Evolutionary conservation across 2,888 invertebrate species (phyloP), one percentile per base, ranked within the genome.

Genomic region (Notodonta ziczac): DNA sequence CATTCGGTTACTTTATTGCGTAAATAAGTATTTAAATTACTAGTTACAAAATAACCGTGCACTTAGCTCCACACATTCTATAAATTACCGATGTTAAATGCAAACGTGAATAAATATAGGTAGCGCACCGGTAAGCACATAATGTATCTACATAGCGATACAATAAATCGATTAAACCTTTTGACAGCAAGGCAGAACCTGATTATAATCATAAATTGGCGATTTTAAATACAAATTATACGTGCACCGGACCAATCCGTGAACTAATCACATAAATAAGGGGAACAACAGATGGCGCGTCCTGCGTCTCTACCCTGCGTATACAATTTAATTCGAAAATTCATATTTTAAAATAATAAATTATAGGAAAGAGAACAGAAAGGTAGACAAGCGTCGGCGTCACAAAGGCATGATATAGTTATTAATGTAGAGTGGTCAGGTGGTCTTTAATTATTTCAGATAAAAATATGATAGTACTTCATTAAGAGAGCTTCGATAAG

Each of bases 261-360:
- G 81, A 82, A 82, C 81, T 86, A 88, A 87, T 90, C 87, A 87
- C 90, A 91, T 92, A 91, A 91, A 92, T 90, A 90, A 88, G 73
- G 76, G 77, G 80, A 85, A 85, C 86, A 90, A 88, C 91, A 90
- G 89, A 91, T 89, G 90, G 83, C 78, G 78, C 80, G 81, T 87
- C 84, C 80, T 76, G 76, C 73, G 74, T 73, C 75, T 70, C 81
- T 78, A 78, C 81, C 78, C 84, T 80, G 81, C 73, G 70, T 85
- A 24, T 24, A 85, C 81, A 85, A 86, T 85, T 83, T 83, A 73
- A 75, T 75, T 70, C 57, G 65, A 68, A 82, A 86, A 85, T 88
- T 84, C 77, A 84, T 84, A 85, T 85, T 88, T 89, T 87, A 87
- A 86, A 88, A 85, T 81, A 88, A 90, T 89, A 89, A 89, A 88